These are phyloP conservation scores for Catharus ustulatus DNA, from an alignment of 2,797 vertebrate species.

Conservation along the genomic window DNA sequence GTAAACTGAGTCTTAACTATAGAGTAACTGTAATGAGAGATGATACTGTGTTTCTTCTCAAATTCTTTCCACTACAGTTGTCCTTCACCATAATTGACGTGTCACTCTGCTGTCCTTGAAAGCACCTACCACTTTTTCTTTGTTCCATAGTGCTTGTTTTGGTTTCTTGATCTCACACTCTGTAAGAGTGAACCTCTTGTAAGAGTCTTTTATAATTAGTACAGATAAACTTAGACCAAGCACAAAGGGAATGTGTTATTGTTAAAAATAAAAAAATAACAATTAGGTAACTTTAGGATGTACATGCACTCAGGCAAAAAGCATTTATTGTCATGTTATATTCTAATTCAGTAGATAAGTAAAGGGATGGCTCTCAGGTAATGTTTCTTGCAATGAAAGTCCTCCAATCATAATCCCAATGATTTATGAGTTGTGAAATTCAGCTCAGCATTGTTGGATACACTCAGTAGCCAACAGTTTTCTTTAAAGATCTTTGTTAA, in stretches of 20 bases:
- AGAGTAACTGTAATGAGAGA: not conserved
- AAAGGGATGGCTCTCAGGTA: not conserved
- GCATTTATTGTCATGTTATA: not conserved
- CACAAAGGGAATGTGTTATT: not conserved
- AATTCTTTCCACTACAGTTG: not conserved
- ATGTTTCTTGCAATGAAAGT: not conserved
- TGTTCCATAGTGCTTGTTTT: not conserved
- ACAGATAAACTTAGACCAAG: not conserved
- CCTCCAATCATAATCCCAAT: not conserved
- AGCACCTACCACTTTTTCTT: not conserved
- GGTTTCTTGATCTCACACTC: not conserved
- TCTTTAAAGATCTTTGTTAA: not conserved
- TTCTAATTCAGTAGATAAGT: not conserved
- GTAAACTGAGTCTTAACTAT: not conserved
- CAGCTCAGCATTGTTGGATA: not conserved
- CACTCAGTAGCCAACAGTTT: not conserved
- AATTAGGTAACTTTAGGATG: not conserved
- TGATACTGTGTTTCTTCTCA: not conserved
- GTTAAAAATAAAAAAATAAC: not conserved
- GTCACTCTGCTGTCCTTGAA: not conserved
- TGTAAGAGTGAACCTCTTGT: not conserved
- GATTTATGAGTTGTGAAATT: not conserved
- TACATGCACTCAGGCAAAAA: not conserved
- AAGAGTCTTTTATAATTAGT: not conserved
- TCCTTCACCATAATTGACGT: not conserved